Conservation (phyloP, 2,888 invertebrate genomes). For the Stenodera caucasica region DNA sequence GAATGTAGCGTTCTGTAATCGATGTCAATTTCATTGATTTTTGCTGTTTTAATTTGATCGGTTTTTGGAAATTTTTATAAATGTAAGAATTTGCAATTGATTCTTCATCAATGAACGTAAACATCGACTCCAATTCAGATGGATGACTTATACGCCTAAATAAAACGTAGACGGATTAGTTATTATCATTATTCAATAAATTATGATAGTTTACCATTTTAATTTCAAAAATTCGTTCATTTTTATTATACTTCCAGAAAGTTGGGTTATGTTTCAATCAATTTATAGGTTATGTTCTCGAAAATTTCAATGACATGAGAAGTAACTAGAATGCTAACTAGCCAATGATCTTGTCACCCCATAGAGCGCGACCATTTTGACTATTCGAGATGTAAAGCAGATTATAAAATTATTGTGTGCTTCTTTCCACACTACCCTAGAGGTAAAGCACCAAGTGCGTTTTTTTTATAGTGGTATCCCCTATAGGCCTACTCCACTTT, state of each 20-base stretch:
- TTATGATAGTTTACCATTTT: conserved; percentile 13
- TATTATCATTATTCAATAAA: not conserved
- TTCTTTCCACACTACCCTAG: too few species aligned
- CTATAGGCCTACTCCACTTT: too few species aligned
- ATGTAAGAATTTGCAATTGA: conserved; percentile 26
- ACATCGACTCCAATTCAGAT: conserved; percentile 24
- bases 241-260: not conserved
- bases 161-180: not conserved
- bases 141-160: conserved; percentile 28
- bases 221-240: conserved; percentile 28
- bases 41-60: conserved; percentile 10
- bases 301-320: too few species aligned
- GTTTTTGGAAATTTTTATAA: conserved; percentile 30
- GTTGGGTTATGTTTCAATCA: conserved; percentile 14
- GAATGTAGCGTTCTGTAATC: conserved; percentile 16
- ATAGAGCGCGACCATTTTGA: too few species aligned
- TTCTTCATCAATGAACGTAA: conserved; percentile 29
- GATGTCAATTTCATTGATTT: conserved; percentile 19
- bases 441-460: too few species aligned
- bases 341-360: too few species aligned
- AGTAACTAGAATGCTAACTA: too few species aligned
- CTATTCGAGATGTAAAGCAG: too few species aligned
- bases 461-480: too few species aligned
- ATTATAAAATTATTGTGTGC: too few species aligned
- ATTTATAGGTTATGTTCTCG: not conserved